These are phyloP conservation scores for Amblyjoppa fuscipennis DNA, from an alignment of 2,888 invertebrate genomes.

Conservation along the genomic window DNA sequence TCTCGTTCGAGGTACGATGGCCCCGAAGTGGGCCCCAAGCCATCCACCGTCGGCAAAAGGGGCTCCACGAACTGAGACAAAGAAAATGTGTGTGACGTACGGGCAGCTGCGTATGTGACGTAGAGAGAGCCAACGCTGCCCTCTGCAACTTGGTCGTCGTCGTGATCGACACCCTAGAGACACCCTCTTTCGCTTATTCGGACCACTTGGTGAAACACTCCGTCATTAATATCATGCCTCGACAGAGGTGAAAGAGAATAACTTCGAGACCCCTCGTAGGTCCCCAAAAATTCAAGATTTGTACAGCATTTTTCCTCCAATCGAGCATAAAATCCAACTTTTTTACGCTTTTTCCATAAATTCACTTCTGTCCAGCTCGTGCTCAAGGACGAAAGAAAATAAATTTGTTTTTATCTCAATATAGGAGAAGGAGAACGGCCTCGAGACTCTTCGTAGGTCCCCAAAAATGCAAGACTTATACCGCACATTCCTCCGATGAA, in stretches of 20 bases:
- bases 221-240: conserved; percentile 52
- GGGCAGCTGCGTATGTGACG: conserved; percentile 84
- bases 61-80: conserved; percentile 83
- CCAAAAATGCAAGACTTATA: neutral
- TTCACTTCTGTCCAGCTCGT: neutral
- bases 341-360: neutral
- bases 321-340: neutral
- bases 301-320: conserved; percentile 18
- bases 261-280: conserved; percentile 2
- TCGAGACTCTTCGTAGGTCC: no score
- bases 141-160: conserved; percentile 53
- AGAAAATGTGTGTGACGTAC: conserved; percentile 84
- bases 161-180: conserved; percentile 37
- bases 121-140: conserved; percentile 68
- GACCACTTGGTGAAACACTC: conserved; percentile 13
- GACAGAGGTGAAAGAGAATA: conserved; percentile 13
- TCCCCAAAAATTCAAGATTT: conserved; percentile 31
- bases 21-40: conserved; percentile 79
- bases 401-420: neutral
- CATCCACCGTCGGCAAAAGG: conserved; percentile 65
- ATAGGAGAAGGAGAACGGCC: no score
- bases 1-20: conserved; percentile 58
- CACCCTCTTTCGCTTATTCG: conserved; percentile 48
- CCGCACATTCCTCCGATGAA: neutral
- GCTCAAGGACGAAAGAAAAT: neutral